These are phyloP conservation scores for Sipha maydis DNA, from an alignment of 2,888 invertebrate genomes.

Conservation along the genomic window DNA sequence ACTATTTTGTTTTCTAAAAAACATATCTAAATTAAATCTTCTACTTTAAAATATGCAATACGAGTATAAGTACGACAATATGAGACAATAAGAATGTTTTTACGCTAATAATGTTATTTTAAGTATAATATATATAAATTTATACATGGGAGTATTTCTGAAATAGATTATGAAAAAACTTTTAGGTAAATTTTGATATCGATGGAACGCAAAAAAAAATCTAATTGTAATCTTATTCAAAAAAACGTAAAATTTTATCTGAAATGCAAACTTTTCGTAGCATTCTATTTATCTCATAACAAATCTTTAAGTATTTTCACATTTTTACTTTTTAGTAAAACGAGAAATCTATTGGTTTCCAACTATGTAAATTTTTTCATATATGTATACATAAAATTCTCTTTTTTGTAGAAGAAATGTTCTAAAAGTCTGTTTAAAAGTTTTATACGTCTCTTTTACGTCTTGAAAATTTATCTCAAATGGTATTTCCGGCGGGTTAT, in stretches of 20 bases:
- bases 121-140: too few relatives aligned
- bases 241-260: not conserved
- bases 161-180: not conserved
- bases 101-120: not conserved
- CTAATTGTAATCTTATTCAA: not conserved
- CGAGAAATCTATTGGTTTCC: too few relatives aligned
- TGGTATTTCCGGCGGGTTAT: too few relatives aligned
- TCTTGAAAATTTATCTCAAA: too few relatives aligned
- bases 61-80: not conserved
- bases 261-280: not conserved
- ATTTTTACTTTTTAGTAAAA: not conserved
- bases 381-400: too few relatives aligned
- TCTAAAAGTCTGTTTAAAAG: too few relatives aligned
- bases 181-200: not conserved
- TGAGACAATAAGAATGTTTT: not conserved
- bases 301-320: not conserved
- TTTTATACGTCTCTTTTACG: too few relatives aligned
- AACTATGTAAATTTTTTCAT: too few relatives aligned
- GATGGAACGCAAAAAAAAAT: not conserved
- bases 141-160: not conserved
- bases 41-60: too few relatives aligned
- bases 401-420: too few relatives aligned
- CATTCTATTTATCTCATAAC: not conserved
- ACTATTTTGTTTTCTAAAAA: not conserved
- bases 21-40: not conserved